Base-by-base conservation (phyloP, 1,140 invertebrate species). In the Eulimnadia texana region DNA sequence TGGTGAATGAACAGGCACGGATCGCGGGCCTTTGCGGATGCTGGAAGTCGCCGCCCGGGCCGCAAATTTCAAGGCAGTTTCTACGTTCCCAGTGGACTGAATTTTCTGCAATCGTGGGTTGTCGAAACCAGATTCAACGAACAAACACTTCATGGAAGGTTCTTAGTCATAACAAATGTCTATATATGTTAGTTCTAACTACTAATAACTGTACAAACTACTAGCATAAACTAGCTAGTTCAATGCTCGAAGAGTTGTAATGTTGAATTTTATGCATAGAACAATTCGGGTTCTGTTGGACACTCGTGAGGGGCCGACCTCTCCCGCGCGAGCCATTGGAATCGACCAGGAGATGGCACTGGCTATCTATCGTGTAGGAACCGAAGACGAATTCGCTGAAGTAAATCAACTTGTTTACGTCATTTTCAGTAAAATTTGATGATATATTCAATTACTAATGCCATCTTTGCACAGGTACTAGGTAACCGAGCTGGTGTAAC, bases 311-410 rank as follows among this genome's bases (percentile, higher is more conserved):
- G 2, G 24, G 9, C 22, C 20, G 13, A 28, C 56, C 9, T 50
- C 22, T 2, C 27, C 33, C 23, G 49, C 47, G n/a, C 25, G 50
- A 20, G 62, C 56, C 16, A 50, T 63, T 50, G 62, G 62, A 29
- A 51, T 63, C 20, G 62, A 63, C 29, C 49, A 52, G 20, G 47
- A 63, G 13, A 58, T 63, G 56, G 62, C 28, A 20, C 22, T 63
- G 27, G 62, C 56, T 19, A 53, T 63, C 10, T 63, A 60, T n/a
- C 62, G 62, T 19, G 62, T 63, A 9, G 62, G 62, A 25, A 49
- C 49, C 13, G 62, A 63, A 27, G 27, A 60, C 51, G 62, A 63
- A 54, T 63, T 62, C 28, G 62, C 57, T n/a, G 62, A 63, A 50
- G 62, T 63, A 29, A 42, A 3, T 19, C 22, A 2, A 9, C 22